Conservation (phyloP, 1,140 invertebrate genomes). For the Leptinotarsa defecta region DNA sequence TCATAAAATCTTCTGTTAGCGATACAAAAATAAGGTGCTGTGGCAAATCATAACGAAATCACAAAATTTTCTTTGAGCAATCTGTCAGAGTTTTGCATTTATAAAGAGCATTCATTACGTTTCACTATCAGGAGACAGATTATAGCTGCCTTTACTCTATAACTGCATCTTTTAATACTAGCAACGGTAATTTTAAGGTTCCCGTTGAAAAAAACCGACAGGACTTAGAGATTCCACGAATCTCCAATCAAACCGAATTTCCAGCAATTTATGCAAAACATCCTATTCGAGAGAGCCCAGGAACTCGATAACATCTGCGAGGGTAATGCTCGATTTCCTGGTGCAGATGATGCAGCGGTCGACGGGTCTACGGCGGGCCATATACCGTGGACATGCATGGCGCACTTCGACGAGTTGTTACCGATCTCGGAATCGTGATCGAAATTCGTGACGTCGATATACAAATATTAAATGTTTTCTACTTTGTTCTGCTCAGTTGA, state of each 20-base stretch:
- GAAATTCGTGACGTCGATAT: slow-evolving; percentile 52
- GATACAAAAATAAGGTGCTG: no score
- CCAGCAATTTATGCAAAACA: slow-evolving; percentile 12
- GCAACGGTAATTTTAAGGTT: no score
- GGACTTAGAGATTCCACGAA: neutral
- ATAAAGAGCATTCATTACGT: no score
- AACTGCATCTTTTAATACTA: no score
- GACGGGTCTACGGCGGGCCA: neutral
- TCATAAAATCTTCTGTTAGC: no score
- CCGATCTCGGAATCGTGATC: slow-evolving; percentile 47
- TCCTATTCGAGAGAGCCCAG: neutral
- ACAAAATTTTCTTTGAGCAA: no score
- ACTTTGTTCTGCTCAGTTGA: slow-evolving; percentile 49
- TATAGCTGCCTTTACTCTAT: no score
- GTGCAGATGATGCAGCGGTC: slow-evolving; percentile 8
- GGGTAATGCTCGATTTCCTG: slow-evolving; percentile 19
- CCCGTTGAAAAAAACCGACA: neutral
- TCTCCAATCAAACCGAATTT: neutral
- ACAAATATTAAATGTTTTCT: slow-evolving; percentile 56
- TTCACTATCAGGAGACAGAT: no score
- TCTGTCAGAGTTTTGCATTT: no score
- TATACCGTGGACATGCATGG: neutral
- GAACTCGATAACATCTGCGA: slow-evolving; percentile 7
- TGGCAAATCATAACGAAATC: no score
- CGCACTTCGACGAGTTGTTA: slow-evolving; percentile 25